Evolutionary conservation across 2,888 invertebrate species (phyloP), one percentile per base, ranked within the genome.

Genomic region (Plebejus melissa): DNA sequence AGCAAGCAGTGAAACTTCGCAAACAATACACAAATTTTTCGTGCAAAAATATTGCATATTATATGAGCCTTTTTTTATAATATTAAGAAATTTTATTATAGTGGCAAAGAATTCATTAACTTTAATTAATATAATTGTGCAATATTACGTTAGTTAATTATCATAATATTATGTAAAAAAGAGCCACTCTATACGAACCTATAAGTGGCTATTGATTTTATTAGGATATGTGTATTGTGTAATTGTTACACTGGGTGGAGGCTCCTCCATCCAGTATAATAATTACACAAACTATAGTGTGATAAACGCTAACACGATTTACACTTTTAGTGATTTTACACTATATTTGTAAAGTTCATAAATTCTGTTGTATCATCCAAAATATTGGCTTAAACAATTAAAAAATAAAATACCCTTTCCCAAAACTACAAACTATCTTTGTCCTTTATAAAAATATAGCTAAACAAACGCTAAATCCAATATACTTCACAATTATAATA

Each of bases 1-100:
- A 65, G 32, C 65, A 65, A 32, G 13, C 65, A 36, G 65, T 28
- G 65, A 65, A 65, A 65, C 32, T 65, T 65, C 65, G 65, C 13
- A 65, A 36, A 13, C 5, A 32, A 65, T 9, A 60, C 60, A 28
- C 60, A 28, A 7, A 1, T 58, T 58, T 58, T 46, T 58, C 7
- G 2, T n/a, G 22, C 5, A 22, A 22, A 58, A 22, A n/a, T 6
- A 22, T 22, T n/a, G 58, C 22, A 2, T 54, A 46, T 46, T 16
- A 16, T 28, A 28, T 16, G 2, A 16, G 32, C 13, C 4, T 36
- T 16, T 28, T 65, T 32, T 28, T 32, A 11, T n/a, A 22, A 22
- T 65, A 65, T 65, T 65, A 36, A 32, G 65, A 65, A 32, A 32
- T 65, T 65, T 32, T 32, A 65, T 32, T 36, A 16, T 32, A 13